Percentiles rank a stretch among this genome's conserved stretches.
These are phyloP conservation scores for Candoia aspera DNA, from an alignment of 2,113 vertebrate genomes.

Conservation along the genomic window DNA sequence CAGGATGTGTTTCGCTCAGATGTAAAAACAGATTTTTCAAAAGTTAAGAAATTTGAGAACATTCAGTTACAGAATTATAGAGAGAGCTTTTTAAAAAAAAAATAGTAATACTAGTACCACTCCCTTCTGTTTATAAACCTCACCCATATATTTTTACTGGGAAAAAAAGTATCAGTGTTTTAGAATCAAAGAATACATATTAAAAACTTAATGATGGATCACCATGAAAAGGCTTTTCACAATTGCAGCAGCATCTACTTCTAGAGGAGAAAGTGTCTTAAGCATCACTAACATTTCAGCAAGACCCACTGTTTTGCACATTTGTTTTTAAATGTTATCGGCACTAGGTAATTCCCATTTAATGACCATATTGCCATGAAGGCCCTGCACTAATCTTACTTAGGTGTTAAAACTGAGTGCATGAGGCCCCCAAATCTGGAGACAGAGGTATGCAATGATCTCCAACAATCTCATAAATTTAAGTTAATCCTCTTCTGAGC, in stretches of 20 bases:
- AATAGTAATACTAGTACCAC: not conserved
- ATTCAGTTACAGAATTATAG: not conserved
- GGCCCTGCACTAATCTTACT: not conserved
- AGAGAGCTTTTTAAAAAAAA: not conserved
- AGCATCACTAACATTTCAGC: not conserved
- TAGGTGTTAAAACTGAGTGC: not conserved
- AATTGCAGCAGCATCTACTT: not conserved
- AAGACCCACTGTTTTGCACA: not conserved
- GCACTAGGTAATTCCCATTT: not conserved
- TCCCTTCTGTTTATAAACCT: not conserved
- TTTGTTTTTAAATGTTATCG: not conserved
- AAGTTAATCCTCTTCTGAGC: not conserved
- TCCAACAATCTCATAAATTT: not conserved
- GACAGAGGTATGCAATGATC: not conserved
- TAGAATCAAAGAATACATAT: not conserved
- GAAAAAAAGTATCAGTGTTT: not conserved
- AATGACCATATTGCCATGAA: not conserved
- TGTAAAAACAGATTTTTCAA: not conserved
- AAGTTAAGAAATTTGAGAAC: not conserved
- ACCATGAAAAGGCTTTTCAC: not conserved
- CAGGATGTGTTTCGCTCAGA: not conserved
- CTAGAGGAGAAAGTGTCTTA: not conserved
- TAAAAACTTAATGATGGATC: not conserved
- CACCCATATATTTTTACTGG: not conserved
- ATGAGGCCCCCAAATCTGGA: not conserved